Base-by-base conservation (phyloP, 2,888 invertebrate genomes). In the Allygus modestus region DNA sequence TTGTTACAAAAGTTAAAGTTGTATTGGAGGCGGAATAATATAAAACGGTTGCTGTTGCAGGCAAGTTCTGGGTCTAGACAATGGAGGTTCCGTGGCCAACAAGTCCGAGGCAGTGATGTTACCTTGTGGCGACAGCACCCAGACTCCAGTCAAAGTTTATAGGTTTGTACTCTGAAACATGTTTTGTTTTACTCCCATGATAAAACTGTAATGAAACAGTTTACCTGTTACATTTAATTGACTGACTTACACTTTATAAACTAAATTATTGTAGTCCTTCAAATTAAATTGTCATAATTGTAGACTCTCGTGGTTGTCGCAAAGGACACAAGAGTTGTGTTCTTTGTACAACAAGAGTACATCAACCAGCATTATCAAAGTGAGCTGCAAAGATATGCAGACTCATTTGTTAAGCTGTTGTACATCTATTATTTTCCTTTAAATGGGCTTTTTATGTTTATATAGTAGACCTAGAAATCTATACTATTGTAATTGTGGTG, bases 101-200 rank as follows among this genome's bases (percentile, higher is more conserved):
- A 87, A 88, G 69, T 88, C 88, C 17, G 88, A 88, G 83, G 37
- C 92, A 65, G 91, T 93, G 86, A 92, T 93, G 81, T 91, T 93
- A 37, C 92, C 94, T 20, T 93, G 95, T 92, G 91, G 93, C 1
- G 95, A 95, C 89, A 89, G 89, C 85, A 92, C 92, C 83, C 91
- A 91, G 86, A 91, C 92, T 73, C 91, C 91, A 5, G 92, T 92
- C 20, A 92, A 91, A 89, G 92, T 92, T 85, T 93, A 93, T 88
- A 92, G 91, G 93, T 93, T 89, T 88, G 85, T 85, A 41, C 79
- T 69, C 15, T 37, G 37, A 9, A 37, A 37, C n/a, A 54, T 54
- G 20, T 51, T 9, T 4, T 43, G 15, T 43, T 43, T 20, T 15
- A 54, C 12, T 17, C 5, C 54, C 2, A 54, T 37, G 37, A 54